Evolutionary conservation across 2,888 invertebrate species (phyloP).

Genomic region (Hypena proboscidalis): DNA sequence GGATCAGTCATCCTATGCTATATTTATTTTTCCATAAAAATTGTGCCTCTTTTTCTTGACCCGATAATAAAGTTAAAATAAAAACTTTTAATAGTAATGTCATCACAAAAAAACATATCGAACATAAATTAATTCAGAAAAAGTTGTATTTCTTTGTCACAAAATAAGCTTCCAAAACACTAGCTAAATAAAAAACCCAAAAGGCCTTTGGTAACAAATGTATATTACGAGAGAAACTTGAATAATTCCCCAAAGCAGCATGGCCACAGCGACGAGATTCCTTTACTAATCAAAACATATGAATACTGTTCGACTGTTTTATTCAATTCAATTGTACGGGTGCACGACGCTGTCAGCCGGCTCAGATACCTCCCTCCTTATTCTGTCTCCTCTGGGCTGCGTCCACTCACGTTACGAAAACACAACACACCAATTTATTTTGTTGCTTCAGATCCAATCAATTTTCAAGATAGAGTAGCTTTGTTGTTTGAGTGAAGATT

Average conservation of each 20-base stretch:
- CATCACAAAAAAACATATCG: too few relatives aligned
- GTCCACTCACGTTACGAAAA: conserved; percentile 22
- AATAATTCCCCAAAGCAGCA: conserved; percentile 35
- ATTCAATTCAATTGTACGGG: conserved; percentile 55
- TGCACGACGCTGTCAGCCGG: conserved; percentile 45
- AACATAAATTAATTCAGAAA: too few relatives aligned
- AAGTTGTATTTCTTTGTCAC: too few relatives aligned
- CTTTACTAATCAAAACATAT: conserved; percentile 48
- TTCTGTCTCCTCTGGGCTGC: conserved; percentile 31
- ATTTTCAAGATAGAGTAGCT: neutral
- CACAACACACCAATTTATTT: conserved; percentile 22
- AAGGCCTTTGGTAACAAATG: conserved; percentile 10
- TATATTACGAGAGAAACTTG: conserved; percentile 18
- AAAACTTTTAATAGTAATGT: too few relatives aligned
- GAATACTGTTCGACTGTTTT: conserved; percentile 52
- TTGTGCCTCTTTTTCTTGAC: too few relatives aligned
- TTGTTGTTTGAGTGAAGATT: conserved; percentile 8
- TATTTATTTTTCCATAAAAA: too few relatives aligned
- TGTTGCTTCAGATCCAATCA: conserved; percentile 10
- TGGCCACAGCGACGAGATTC: conserved; percentile 32
- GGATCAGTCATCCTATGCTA: too few relatives aligned
- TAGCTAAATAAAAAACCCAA: neutral
- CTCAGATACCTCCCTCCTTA: conserved; percentile 40
- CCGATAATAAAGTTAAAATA: too few relatives aligned
- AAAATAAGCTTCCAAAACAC: too few relatives aligned